Conservation (phyloP, 2,888 invertebrate species). For the Plebejus anna region DNA sequence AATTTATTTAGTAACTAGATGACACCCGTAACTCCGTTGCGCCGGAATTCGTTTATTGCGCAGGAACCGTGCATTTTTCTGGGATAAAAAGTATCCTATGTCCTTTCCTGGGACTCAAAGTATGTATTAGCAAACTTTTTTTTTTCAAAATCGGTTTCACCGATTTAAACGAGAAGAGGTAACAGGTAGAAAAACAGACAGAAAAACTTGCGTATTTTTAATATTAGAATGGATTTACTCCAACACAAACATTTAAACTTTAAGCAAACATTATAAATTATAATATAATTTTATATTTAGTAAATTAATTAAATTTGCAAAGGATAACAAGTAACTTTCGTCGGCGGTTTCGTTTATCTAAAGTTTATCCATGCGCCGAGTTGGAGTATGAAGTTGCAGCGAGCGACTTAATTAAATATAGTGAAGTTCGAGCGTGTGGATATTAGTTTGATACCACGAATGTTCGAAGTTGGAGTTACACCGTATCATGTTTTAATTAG, state of each 20-base stretch:
- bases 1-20: too few relatives aligned
- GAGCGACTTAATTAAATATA: background rate
- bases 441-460: background rate
- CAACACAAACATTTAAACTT: background rate
- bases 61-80: too few relatives aligned
- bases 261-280: background rate
- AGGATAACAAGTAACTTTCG: background rate
- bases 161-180: too few relatives aligned
- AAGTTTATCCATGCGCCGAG: background rate
- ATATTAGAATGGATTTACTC: too few relatives aligned
- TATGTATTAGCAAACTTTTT: too few relatives aligned
- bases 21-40: too few relatives aligned
- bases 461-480: background rate
- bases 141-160: too few relatives aligned
- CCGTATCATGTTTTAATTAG: background rate
- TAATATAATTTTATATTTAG: background rate
- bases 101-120: too few relatives aligned
- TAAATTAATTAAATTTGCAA: background rate
- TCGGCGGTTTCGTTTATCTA: background rate
- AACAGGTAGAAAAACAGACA: too few relatives aligned
- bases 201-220: too few relatives aligned
- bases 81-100: too few relatives aligned
- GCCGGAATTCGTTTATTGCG: too few relatives aligned
- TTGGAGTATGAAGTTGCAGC: background rate
- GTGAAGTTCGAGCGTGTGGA: background rate